Evolutionary conservation across 1,140 invertebrate species (phyloP), one percentile per base, ranked within the genome.

Genomic region (Acromyrmex heyeri): DNA sequence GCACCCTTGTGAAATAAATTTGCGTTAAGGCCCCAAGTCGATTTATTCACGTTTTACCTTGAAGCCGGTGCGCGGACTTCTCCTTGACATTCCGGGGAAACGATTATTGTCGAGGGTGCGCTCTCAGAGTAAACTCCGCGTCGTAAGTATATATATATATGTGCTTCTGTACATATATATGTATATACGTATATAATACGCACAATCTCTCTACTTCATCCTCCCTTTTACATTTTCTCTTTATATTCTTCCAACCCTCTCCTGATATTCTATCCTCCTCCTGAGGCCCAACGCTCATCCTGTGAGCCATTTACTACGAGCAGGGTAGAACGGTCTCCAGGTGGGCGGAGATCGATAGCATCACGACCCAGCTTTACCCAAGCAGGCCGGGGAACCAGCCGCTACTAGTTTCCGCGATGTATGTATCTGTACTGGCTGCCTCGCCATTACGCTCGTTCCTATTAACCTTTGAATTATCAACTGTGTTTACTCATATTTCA

Each of bases 271-370:
- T 59, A 59, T 81, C 77, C 72, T 86, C 72, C 59, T 82, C 34
- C 30, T 69, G 64, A 86, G 79, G 59, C 85, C 62, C 86, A 69
- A 72, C 75, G 88, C 64, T 92, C 88, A 88, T 93, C 88, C 91
- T 85, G 91, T 86, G 77, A 87, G 59, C 76, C 81, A 86, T 88
- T 64, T 67, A 85, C 73, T 90, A 79, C 44, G 83, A 87, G 85
- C 75, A 87, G 79, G 88, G 90, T 87, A 92, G 92, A 78, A 91
- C 88, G 90, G 88, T 92, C 92, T 91, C 89, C 93, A 94, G 93
- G 93, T 94, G 91, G 93, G 91, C 88, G 91, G 91, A 93, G 94
- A 95, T 94, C 94, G 94, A 95, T 95, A 95, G 92, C 86, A 92
- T 92, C 87, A 91, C 91, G 87, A 94, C 94, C 94, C 90, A 95